phyloP scores from a whole-genome alignment of 2,797 vertebrate species.

The Enteromius fasciolatus region DNA sequence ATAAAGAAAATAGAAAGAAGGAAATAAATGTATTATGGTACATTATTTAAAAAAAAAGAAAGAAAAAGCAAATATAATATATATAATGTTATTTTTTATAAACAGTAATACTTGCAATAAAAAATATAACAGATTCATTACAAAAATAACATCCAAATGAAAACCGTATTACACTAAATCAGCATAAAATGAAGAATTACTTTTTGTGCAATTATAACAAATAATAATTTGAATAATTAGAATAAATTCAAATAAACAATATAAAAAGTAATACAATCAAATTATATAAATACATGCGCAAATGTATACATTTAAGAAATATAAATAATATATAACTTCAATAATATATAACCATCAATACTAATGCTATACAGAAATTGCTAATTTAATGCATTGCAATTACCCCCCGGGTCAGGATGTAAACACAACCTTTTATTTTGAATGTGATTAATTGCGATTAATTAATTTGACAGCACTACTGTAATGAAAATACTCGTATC shows the following conservation, averaged over 20 bases:
- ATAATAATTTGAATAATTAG: not conserved
- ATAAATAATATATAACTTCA: too few relatives aligned
- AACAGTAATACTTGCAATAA: not conserved
- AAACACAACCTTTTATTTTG: not conserved
- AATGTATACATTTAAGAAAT: too few relatives aligned
- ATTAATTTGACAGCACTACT: not conserved
- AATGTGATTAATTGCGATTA: not conserved
- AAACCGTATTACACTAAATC: not conserved
- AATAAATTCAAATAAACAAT: not conserved
- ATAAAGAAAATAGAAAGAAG: not conserved
- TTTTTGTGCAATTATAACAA: not conserved
- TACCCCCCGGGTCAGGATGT: not conserved
- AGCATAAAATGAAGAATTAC: not conserved
- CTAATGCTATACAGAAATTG: not conserved
- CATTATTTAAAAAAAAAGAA: not conserved
- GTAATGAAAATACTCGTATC: not conserved
- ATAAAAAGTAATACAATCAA: not conserved
- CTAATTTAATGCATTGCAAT: not conserved
- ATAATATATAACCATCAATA: not conserved
- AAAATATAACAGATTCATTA: not conserved
- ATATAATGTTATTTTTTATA: not conserved
- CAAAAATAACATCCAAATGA: not conserved
- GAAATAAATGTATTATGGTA: not conserved
- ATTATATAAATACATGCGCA: too few relatives aligned
- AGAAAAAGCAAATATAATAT: too few relatives aligned